These are phyloP conservation scores for Eilema depressum DNA, from an alignment of 2,888 invertebrate species.

Conservation along the genomic window DNA sequence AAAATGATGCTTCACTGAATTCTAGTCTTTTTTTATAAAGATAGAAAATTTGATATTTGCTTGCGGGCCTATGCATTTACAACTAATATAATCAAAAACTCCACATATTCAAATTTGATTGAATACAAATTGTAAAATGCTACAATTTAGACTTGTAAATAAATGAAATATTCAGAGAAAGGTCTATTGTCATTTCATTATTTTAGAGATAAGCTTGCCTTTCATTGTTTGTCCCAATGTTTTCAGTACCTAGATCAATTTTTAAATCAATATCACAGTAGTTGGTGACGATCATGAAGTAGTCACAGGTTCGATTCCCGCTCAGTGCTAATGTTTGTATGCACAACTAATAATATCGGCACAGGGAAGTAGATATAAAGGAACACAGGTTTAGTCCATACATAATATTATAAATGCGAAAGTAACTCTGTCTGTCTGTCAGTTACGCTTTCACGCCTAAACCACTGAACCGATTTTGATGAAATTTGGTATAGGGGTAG, in stretches of 20 bases:
- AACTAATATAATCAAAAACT: constrained; percentile 29
- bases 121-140: constrained; percentile 37
- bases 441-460: no score
- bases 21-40: constrained; percentile 43
- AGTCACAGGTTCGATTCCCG: no score
- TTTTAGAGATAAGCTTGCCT: neutral
- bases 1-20: constrained; percentile 26
- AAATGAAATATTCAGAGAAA: constrained; percentile 40
- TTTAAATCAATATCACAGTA: no score
- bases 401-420: no score
- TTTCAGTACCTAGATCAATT: no score
- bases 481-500: no score
- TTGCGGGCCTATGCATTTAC: constrained; percentile 33
- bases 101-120: constrained; percentile 31
- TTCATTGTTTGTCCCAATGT: neutral
- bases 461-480: no score
- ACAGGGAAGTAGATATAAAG: no score
- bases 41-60: constrained; percentile 29
- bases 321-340: no score
- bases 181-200: neutral
- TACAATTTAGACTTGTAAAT: constrained; percentile 57
- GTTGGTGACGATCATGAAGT: neutral
- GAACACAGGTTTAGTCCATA: no score
- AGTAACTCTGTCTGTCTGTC: no score
- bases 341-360: neutral